Percentiles rank a stretch among this genome's conserved stretches.
Conservation (phyloP, 2,797 vertebrate genomes). For the Phrynocephalus guinanensis region DNA sequence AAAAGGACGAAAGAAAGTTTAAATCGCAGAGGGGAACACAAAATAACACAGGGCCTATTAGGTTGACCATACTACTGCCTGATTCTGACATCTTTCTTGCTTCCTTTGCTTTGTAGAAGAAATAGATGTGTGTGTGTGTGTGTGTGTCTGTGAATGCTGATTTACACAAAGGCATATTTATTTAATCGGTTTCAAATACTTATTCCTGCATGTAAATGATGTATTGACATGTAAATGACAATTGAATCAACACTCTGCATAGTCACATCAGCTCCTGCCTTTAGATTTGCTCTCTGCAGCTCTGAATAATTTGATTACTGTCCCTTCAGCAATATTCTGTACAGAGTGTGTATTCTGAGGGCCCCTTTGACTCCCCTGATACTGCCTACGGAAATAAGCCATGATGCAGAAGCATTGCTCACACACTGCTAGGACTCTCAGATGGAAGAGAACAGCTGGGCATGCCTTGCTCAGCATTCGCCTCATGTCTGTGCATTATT, state of each 20-base stretch:
- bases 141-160: not conserved
- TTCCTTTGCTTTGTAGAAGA: not conserved
- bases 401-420: conserved; percentile 67
- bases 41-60: no score
- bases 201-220: not conserved
- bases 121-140: not conserved
- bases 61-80: no score
- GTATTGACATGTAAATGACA: not conserved
- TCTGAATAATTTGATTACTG: conserved; percentile 38
- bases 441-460: conserved; percentile 85
- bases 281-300: not conserved
- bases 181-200: not conserved
- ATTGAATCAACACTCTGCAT: conserved; percentile 41
- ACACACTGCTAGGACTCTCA: conserved; percentile 67
- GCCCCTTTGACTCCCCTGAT: conserved; percentile 54
- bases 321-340: conserved; percentile 54
- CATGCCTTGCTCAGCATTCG: conserved; percentile 77
- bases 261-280: conserved; percentile 56
- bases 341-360: conserved; percentile 54
- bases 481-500: conserved; percentile 72
- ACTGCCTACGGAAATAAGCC: conserved; percentile 61
- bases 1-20: no score
- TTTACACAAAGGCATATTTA: not conserved
- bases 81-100: no score
- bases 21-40: no score